Evolutionary conservation across 2,888 invertebrate genomes (phyloP).

Genomic region (Sarcophaga subvicina): DNA sequence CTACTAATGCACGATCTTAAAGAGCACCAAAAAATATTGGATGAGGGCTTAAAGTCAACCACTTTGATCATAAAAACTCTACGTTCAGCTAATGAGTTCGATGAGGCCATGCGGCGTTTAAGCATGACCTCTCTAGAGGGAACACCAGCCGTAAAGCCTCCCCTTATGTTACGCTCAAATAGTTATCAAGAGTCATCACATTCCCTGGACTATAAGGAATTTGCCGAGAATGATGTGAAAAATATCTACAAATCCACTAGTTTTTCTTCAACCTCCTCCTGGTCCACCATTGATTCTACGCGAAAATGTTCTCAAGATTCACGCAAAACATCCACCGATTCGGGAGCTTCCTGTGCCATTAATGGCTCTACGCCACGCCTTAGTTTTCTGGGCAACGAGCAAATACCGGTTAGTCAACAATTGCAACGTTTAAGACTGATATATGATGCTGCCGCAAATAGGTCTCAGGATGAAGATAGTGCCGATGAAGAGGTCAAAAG

Average conservation of each 20-base stretch:
- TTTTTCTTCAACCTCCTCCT: slow-evolving; percentile 65
- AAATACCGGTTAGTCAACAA: slow-evolving; percentile 79
- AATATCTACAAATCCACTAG: slow-evolving; percentile 65
- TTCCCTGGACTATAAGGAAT: slow-evolving; percentile 33
- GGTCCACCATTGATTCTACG: slow-evolving; percentile 25
- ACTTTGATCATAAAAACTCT: slow-evolving; percentile 81
- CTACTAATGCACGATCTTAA: slow-evolving; percentile 76
- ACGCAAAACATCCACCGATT: slow-evolving; percentile 72
- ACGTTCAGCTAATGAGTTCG: slow-evolving; percentile 81
- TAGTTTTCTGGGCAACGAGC: slow-evolving; percentile 78
- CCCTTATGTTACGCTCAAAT: slow-evolving; percentile 76
- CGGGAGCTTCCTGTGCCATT: slow-evolving; percentile 54
- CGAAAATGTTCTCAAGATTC: slow-evolving; percentile 63
- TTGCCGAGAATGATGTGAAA: slow-evolving; percentile 52
- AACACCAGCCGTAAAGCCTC: slow-evolving; percentile 73
- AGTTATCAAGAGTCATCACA: slow-evolving; percentile 75
- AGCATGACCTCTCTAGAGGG: slow-evolving; percentile 79
- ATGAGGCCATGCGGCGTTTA: slow-evolving; percentile 81
- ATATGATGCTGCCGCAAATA: slow-evolving; percentile 78
- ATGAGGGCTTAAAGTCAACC: slow-evolving; percentile 80
- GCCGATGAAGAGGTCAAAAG: slow-evolving; percentile 85
- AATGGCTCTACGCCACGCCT: slow-evolving; percentile 79
- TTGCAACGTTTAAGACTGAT: slow-evolving; percentile 78
- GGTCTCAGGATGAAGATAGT: slow-evolving; percentile 82
- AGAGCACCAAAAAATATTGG: slow-evolving; percentile 77